Percentiles rank a stretch among this genome's conserved stretches.
Evolutionary conservation across 2,888 invertebrate species (phyloP).

Genomic region (Pandemis heparana): DNA sequence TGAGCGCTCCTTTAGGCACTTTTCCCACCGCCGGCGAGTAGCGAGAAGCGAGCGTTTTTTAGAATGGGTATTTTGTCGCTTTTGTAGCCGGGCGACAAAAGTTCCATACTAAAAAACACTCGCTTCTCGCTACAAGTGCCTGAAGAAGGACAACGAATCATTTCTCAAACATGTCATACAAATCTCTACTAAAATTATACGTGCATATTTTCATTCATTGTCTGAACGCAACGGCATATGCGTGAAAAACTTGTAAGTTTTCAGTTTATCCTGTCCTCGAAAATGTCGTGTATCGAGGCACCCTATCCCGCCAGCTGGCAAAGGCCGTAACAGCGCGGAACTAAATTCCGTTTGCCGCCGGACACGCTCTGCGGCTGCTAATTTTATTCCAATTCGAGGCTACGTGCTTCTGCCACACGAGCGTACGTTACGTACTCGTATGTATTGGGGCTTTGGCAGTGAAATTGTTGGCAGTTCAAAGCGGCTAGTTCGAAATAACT

Average conservation of each 20-base stretch:
- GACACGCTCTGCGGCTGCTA: constrained; percentile 60
- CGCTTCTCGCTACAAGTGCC: no score
- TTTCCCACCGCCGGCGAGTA: no score
- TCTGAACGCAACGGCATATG: not conserved
- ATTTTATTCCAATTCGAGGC: constrained; percentile 39
- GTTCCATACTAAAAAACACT: no score
- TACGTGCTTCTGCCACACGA: constrained; percentile 42
- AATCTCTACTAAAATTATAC: no score
- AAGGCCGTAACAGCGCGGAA: constrained; percentile 84
- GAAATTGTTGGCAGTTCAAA: not conserved
- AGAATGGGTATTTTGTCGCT: no score
- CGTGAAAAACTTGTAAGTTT: not conserved
- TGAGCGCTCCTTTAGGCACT: no score
- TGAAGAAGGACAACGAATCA: no score
- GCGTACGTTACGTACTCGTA: constrained; percentile 43
- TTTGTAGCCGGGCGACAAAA: no score
- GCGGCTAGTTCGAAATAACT: not conserved
- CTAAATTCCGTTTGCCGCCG: constrained; percentile 76
- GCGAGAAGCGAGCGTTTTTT: no score
- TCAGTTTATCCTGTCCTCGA: not conserved
- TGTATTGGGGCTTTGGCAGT: not conserved
- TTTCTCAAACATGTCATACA: no score
- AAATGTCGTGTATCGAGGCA: constrained; percentile 46
- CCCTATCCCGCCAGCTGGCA: constrained; percentile 72
- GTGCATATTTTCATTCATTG: no score